Evolutionary conservation across 2,797 vertebrate species (phyloP).

Genomic region (Enteromius argenteus): DNA sequence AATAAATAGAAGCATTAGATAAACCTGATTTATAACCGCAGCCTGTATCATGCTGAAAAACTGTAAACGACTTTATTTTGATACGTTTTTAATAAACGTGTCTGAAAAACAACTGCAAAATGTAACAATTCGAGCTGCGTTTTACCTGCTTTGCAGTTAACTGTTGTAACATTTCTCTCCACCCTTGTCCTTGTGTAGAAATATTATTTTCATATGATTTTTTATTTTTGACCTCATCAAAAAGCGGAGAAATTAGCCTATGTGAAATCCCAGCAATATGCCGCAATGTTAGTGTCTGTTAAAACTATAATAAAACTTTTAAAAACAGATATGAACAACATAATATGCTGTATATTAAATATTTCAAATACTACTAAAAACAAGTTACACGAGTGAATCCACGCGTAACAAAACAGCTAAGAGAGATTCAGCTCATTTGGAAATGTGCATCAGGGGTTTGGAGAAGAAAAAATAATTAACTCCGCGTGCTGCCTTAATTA

Average conservation of each 20-base stretch:
- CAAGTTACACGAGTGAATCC: conserved; percentile 46
- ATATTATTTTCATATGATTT: neutral
- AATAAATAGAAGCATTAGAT: neutral
- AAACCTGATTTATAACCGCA: neutral
- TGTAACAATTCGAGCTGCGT: neutral
- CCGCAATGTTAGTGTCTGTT: neutral
- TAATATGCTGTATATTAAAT: neutral
- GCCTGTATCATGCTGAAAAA: neutral
- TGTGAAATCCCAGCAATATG: neutral
- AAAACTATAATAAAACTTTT: neutral
- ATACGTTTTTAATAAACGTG: neutral
- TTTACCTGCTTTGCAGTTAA: neutral
- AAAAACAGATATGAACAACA: neutral
- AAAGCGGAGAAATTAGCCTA: neutral
- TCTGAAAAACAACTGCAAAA: neutral
- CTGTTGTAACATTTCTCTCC: neutral
- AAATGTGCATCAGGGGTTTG: conserved; percentile 72
- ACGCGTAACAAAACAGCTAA: conserved; percentile 63
- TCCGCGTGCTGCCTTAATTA: conserved; percentile 94
- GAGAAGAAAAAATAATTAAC: conserved; percentile 79
- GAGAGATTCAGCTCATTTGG: conserved; percentile 71
- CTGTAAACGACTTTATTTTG: neutral
- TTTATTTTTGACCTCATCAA: neutral
- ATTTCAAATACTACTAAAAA: neutral
- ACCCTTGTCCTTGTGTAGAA: neutral